Evolutionary conservation across 2,797 vertebrate species (phyloP).

Genomic region (Rousettus madagascariensis): DNA sequence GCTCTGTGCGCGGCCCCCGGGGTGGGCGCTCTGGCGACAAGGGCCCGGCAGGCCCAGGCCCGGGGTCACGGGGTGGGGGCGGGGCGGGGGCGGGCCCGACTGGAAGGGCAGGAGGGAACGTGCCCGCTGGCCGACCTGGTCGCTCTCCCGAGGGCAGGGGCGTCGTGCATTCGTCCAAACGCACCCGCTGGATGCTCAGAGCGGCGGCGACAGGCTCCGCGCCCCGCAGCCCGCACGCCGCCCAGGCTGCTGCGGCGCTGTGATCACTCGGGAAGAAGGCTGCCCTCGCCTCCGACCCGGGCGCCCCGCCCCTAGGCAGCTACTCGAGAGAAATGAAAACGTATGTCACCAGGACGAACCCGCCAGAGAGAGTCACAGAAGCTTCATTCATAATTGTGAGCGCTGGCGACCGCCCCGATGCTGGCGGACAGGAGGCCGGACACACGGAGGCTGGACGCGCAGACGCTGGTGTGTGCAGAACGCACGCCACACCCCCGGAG

Average conservation of each 20-base stretch:
- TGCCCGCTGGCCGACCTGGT: no score
- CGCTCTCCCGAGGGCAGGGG: neutral
- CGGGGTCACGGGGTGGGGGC: neutral
- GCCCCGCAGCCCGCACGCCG: no score
- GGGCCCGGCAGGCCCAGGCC: neutral
- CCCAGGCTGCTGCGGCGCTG: no score
- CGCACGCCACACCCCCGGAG: accelerated
- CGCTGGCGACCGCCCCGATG: neutral
- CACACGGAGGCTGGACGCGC: no score
- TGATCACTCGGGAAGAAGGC: neutral
- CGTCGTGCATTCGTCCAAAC: neutral
- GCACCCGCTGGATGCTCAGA: neutral
- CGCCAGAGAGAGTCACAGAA: neutral
- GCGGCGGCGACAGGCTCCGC: no score
- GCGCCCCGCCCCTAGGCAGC: accelerated
- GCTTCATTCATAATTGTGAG: no score
- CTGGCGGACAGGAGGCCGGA: accelerated
- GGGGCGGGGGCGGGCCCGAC: accelerated
- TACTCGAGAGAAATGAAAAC: neutral
- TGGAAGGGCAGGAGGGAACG: neutral
- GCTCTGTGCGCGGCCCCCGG: no score
- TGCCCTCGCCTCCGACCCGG: no score
- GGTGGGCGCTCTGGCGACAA: neutral
- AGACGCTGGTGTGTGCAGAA: accelerated
- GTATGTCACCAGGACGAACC: accelerated